Evolutionary conservation across 1,140 invertebrate species (phyloP).

Genomic region (Macrosteles quadrilineatus): DNA sequence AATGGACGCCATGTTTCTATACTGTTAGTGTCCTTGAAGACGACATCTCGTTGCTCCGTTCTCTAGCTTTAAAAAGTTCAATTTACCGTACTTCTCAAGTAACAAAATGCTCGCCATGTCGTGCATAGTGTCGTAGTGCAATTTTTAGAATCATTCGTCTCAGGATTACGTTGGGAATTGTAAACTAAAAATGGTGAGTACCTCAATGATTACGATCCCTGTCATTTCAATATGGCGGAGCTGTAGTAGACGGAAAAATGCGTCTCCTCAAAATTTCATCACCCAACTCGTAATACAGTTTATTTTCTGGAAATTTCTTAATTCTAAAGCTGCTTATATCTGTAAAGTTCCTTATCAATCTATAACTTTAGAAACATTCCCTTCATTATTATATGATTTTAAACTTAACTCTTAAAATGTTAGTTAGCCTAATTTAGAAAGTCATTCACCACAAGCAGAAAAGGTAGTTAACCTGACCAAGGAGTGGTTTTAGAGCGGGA

Average conservation of each 20-base stretch:
- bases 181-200: slow-evolving; percentile 65
- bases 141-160: background rate
- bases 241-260: background rate
- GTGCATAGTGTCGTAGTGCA: background rate
- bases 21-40: background rate
- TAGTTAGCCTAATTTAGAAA: too few relatives aligned
- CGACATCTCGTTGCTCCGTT: background rate
- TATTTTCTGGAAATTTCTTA: background rate
- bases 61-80: slow-evolving; percentile 3
- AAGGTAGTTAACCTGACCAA: too few relatives aligned
- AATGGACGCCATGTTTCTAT: slow-evolving; percentile 6
- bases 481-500: too few relatives aligned
- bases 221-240: slow-evolving; percentile 57
- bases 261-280: background rate
- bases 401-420: too few relatives aligned
- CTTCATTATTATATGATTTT: too few relatives aligned
- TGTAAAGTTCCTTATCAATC: too few relatives aligned
- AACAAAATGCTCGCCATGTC: slow-evolving; percentile 1
- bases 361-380: background rate
- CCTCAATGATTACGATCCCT: slow-evolving; percentile 7
- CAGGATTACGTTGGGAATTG: slow-evolving; percentile 51
- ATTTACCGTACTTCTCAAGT: background rate
- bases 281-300: background rate
- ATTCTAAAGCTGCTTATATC: background rate
- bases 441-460: too few relatives aligned